These are phyloP conservation scores for Contarinia nasturtii DNA, from an alignment of 1,140 invertebrate species.

Conservation along the genomic window DNA sequence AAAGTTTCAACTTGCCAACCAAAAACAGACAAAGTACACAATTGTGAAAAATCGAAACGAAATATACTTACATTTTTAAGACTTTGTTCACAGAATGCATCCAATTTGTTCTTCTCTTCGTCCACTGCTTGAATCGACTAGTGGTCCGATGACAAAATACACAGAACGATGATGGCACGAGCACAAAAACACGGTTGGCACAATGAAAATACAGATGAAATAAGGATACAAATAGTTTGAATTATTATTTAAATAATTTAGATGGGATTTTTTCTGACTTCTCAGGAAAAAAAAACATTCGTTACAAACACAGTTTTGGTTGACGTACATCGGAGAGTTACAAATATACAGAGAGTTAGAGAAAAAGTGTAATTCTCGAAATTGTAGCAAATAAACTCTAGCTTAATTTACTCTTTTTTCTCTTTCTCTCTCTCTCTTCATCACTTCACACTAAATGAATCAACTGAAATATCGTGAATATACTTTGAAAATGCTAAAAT, in stretches of 20 bases:
- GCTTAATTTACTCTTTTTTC: too few relatives aligned
- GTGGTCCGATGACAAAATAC: constrained; percentile 11
- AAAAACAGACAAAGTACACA: too few relatives aligned
- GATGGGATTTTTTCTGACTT: not conserved
- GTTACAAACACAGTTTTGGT: too few relatives aligned
- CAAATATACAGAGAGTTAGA: too few relatives aligned
- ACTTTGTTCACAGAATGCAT: constrained; percentile 76
- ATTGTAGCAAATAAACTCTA: too few relatives aligned
- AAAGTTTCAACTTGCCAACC: too few relatives aligned
- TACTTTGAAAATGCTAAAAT: not conserved
- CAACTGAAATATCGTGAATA: not conserved
- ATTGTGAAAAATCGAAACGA: constrained; percentile 3
- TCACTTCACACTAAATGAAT: too few relatives aligned
- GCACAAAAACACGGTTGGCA: constrained; percentile 1
- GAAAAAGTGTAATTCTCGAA: too few relatives aligned
- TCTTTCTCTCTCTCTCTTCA: too few relatives aligned
- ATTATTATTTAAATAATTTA: not conserved
- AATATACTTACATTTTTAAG: constrained; percentile 63
- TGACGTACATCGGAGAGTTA: too few relatives aligned
- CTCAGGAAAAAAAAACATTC: not conserved
- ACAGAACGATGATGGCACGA: not conserved
- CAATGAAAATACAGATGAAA: constrained; percentile 1
- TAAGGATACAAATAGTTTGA: not conserved
- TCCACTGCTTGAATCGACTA: constrained; percentile 77
- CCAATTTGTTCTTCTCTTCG: constrained; percentile 76